A percentile compares a stretch with the other conserved stretches of the same genome.
Conservation (phyloP, 2,888 invertebrate species). For the Volucella zonaria region DNA sequence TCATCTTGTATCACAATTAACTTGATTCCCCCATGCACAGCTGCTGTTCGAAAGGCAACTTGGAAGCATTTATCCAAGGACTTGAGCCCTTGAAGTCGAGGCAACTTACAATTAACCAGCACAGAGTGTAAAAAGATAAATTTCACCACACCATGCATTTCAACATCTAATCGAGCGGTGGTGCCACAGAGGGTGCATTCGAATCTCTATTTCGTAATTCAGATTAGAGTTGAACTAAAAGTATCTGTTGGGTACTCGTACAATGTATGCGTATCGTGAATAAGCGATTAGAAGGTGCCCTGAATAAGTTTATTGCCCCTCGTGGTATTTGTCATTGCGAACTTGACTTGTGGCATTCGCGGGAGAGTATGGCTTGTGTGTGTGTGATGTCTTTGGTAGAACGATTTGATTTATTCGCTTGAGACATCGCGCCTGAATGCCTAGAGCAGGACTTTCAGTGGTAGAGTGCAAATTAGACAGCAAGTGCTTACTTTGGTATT, state of each 20-base stretch:
- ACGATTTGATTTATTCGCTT: conserved; percentile 49
- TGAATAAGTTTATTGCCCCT: conserved; percentile 46
- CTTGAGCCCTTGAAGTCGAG: conserved; percentile 29
- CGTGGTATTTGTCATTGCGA: conserved; percentile 56
- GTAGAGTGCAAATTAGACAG: conserved; percentile 11
- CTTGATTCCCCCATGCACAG: conserved; percentile 28
- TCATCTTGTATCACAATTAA: conserved; percentile 62
- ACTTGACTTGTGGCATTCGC: conserved; percentile 35
- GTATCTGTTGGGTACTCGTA: background rate
- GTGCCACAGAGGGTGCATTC: conserved; percentile 11
- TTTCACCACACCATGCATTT: conserved; percentile 17
- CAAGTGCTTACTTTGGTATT: conserved; percentile 13
- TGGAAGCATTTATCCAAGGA: conserved; percentile 56
- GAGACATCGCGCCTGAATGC: conserved; percentile 50
- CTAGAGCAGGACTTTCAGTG: conserved; percentile 34
- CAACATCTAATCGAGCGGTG: conserved; percentile 4
- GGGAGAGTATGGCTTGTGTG: background rate
- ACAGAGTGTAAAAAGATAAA: conserved; percentile 14
- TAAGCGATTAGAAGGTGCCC: background rate
- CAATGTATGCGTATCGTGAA: background rate
- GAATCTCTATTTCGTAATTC: background rate
- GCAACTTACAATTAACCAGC: conserved; percentile 3
- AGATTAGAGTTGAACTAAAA: background rate
- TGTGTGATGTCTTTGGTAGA: conserved; percentile 18
- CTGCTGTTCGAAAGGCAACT: conserved; percentile 43